Evolutionary conservation across 2,113 vertebrate species (phyloP), one percentile per base, ranked within the genome.

Genomic region (Datnioides undecimradiatus): DNA sequence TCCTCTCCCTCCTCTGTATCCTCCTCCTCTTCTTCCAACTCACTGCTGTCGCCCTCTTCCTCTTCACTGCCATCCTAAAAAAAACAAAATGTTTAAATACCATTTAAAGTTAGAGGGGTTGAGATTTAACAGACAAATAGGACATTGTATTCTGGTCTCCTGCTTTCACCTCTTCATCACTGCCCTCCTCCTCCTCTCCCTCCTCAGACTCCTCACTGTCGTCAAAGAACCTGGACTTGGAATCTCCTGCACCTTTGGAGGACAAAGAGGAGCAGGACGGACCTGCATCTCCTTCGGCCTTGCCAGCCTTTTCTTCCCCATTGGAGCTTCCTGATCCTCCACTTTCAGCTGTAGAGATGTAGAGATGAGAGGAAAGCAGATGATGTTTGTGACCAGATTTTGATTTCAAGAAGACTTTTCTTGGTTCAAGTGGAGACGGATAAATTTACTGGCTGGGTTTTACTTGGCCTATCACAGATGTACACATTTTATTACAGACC

Each of bases 131-230:
- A 73, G 16, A 13, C 16, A 14, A 5, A 19, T 9, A 43, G 29
- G 46, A 60, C 5, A 4, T 5, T 67, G 6, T 43, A 72, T 71
- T 71, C 16, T 41, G 7, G 49, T 67, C 33, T 36, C 7, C n/a
- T 57, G 17, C n/a, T 69, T 80, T 90, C 71, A 95, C 95, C 91
- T 96, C 95, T 74, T 95, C 95, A 14, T 95, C 95, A 12, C 94
- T 95, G 45, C 91, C 94, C 70, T 93, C 94, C 52, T 92, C 93
- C 63, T 95, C 95, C 29, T 94, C 98, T 40, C 94, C 97, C 85
- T 97, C 97, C 88, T 97, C 98, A 72, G 97, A 98, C 90, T 99
- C 98, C 80, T 98, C 98, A 71, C 98, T 99, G 94, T 99, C 98
- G 74, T 99, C 98, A 94, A 99, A 99, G 92, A 99, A 99, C 91